Percentiles rank a stretch among this genome's conserved stretches.
Evolutionary conservation across 2,888 invertebrate species (phyloP).

Genomic region (Aleiodes leptofemur): DNA sequence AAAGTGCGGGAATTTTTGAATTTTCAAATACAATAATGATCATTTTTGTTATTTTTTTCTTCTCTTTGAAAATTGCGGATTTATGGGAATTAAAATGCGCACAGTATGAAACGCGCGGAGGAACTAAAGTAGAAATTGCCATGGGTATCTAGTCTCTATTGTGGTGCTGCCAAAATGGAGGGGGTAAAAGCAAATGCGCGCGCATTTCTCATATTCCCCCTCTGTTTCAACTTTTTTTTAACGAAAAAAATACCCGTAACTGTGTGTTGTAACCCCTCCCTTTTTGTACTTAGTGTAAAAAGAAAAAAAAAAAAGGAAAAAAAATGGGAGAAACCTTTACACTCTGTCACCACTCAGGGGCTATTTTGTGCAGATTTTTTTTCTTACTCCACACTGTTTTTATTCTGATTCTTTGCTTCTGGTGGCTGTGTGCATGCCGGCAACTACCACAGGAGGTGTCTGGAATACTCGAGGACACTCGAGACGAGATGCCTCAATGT

Average conservation of each 20-base stretch:
- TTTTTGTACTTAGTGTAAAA: not conserved
- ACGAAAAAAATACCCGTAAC: not conserved
- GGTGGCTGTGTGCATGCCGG: slow-evolving; percentile 1
- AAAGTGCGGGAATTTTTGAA: slow-evolving; percentile 8
- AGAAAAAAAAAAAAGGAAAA: slow-evolving; percentile 1
- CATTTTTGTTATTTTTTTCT: not conserved
- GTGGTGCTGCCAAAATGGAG: slow-evolving; percentile 30
- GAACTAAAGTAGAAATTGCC: slow-evolving; percentile 59
- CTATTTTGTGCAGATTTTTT: slow-evolving; percentile 8
- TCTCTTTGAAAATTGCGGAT: not conserved
- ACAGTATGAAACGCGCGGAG: slow-evolving; percentile 62
- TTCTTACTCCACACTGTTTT: not conserved
- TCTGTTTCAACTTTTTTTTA: not conserved
- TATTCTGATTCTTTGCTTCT: not conserved
- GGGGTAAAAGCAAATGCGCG: slow-evolving; percentile 26
- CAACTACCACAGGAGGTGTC: slow-evolving; percentile 27
- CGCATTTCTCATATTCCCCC: slow-evolving; percentile 1
- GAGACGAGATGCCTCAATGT: slow-evolving; percentile 29
- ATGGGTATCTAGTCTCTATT: slow-evolving; percentile 39
- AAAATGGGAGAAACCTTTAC: slow-evolving; percentile 7
- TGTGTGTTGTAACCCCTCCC: slow-evolving; percentile 21
- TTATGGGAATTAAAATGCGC: slow-evolving; percentile 33
- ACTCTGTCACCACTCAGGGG: slow-evolving; percentile 28
- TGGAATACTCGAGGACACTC: slow-evolving; percentile 38
- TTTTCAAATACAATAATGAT: not conserved